Percentiles rank a stretch among this genome's conserved stretches.
phyloP scores from a whole-genome alignment of 2,113 vertebrate species.

The Alaudala cheleensis region DNA sequence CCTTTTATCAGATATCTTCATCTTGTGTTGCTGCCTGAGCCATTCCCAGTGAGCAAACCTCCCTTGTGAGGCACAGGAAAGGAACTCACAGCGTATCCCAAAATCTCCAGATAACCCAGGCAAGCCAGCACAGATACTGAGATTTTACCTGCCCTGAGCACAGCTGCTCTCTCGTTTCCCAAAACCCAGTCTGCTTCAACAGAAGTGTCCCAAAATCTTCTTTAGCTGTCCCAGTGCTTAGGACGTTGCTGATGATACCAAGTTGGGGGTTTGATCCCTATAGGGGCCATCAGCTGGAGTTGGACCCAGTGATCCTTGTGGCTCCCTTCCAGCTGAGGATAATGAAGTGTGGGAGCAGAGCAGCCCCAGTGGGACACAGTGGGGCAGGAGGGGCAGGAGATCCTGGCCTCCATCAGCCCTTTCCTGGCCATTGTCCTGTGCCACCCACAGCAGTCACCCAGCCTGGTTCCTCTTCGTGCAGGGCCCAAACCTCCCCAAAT shows the following conservation, averaged over 20 bases:
- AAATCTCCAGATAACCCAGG: background rate
- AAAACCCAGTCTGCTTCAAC: background rate
- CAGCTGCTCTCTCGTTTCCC: background rate
- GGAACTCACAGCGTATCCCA: background rate
- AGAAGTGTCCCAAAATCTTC: background rate
- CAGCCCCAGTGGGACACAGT: background rate
- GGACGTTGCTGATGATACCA: background rate
- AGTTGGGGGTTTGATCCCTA: background rate
- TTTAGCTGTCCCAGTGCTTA: background rate
- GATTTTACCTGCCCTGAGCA: background rate
- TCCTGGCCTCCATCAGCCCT: background rate
- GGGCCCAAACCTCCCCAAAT: background rate
- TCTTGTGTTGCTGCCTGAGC: background rate
- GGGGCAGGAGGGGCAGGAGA: no score
- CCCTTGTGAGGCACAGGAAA: background rate
- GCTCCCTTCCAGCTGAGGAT: background rate
- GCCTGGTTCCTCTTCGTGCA: background rate
- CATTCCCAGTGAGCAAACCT: background rate
- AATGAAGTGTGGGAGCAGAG: background rate
- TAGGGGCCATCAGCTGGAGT: rapidly evolving
- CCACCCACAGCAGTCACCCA: background rate
- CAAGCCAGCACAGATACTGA: background rate
- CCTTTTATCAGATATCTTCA: background rate
- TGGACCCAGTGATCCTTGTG: background rate
- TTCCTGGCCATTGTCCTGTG: background rate